Evolutionary conservation across 2,888 invertebrate species (phyloP), one percentile per base, ranked within the genome.

Genomic region (Diarsia rubi): DNA sequence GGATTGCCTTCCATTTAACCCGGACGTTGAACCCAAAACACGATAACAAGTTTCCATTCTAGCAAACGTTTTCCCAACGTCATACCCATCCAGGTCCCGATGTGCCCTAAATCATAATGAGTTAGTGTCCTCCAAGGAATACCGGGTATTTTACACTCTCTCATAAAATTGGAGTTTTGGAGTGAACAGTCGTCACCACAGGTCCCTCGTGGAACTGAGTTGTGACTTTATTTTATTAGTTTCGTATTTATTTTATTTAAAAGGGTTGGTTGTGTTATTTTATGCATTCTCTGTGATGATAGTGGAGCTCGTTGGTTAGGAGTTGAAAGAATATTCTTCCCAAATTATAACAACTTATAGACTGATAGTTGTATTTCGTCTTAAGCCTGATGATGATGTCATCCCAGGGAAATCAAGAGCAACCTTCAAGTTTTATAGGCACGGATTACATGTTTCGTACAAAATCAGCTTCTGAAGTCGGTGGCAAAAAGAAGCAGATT

Each of bases 161-260:
- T 83, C 86, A 86, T 89, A 86, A 88, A 89, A 85, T 87, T 86
- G 67, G 42, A 62, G 52, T 78, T 77, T 81, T 44, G 54, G 75
- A 80, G 86, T 82, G 75, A 83, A 76, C 83, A 84, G 80, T 84
- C 86, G 79, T 82, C 79, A 74, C 57, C 69, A 42, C 60, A 57
- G 62, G 21, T 79, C 75, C 78, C 78, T 14, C 2, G 68, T 42
- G 27, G 70, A n/a, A 44, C 47, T 31, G 60, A 47, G 21, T 54
- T 77, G 37, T 63, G 54, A 42, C 57, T 63, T 24, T 64, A 31
- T 69, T 82, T 69, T 76, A 68, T 70, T 54, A 24, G 37, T 54
- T 71, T 69, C 49, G 6, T 81, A 47, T 62, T n/a, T 24, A 57
- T 6, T 42, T 59, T 12, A 63, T 6, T 42, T 59, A 9, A 63